Base-by-base conservation (phyloP, 2,113 vertebrate genomes). In the Pterophyllum scalare region DNA sequence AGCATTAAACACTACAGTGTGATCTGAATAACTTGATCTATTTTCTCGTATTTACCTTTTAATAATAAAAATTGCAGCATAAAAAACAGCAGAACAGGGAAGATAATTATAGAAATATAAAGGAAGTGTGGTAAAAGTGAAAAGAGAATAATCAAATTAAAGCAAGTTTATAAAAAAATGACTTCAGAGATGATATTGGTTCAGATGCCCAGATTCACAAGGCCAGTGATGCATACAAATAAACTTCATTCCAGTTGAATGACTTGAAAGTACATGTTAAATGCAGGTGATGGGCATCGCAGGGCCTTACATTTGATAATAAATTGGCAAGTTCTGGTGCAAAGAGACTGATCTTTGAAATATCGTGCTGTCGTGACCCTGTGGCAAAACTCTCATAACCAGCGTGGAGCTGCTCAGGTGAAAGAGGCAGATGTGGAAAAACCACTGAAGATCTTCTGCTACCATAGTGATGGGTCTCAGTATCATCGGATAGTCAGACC, bases 1-100 rank as follows among this genome's bases (percentile, higher is more conserved):
- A 82, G 79, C 19, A 59, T 79, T 82, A 65, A 81, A 80, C 59
- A 78, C 38, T 40, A 7, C 35, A 59, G 43, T 84, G 83, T 76
- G 31, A 85, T 77, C 61, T 43, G 40, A 84, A 75, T 83, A n/a
- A 54, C 59, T 62, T 70, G 20, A 61, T 80, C 60, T 80, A 75
- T 75, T 60, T 83, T 80, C 65, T 15, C 57, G 19, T 33, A 6
- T 72, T 54, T 33, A 54, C 46, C 26, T 72, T 49, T 72, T 52
- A 70, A 72, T 35, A 59, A 58, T 60, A 65, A 78, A 81, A 67
- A 75, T 75, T 19, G 54, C 79, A 87, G 60, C 46, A 77, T 20
- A 5, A 15, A 76, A 40, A 83, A 43, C 12, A 54, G 22, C 56
- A 43, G 1, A 7, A 7, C 31, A 79, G 38, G 2, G 10, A 6